These are phyloP conservation scores for Buathra laborator DNA, from an alignment of 2,888 invertebrate genomes.

Conservation along the genomic window DNA sequence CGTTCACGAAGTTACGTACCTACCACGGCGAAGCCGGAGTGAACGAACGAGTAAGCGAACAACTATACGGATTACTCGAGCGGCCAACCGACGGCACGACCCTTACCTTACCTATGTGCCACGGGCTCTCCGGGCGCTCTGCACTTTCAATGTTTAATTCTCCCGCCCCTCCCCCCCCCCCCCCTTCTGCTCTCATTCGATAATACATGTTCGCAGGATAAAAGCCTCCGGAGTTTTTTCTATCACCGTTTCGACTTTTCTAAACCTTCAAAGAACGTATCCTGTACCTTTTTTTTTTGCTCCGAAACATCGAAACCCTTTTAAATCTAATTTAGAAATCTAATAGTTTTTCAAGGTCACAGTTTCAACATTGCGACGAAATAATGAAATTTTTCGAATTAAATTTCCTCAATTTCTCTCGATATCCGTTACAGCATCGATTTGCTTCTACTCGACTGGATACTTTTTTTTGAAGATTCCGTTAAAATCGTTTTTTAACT, in stretches of 20 bases:
- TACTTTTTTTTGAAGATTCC: too few species aligned
- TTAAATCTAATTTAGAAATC: too few species aligned
- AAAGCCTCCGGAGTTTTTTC: neutral
- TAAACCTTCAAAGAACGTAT: constrained; percentile 25
- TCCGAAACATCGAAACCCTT: neutral
- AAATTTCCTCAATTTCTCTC: constrained; percentile 9
- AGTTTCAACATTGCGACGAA: neutral
- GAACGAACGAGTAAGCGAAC: constrained; percentile 31
- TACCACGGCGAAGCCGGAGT: constrained; percentile 31
- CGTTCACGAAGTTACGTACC: constrained; percentile 62
- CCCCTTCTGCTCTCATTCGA: neutral
- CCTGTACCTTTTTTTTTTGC: constrained; percentile 20
- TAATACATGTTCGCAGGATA: constrained; percentile 12
- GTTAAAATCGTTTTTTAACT: too few species aligned
- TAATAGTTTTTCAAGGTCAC: too few species aligned
- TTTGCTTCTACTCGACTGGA: neutral
- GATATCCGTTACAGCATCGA: neutral
- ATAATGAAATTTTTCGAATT: constrained; percentile 59
- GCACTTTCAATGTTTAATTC: constrained; percentile 30
- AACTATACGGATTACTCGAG: constrained; percentile 21
- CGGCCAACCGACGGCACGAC: constrained; percentile 11
- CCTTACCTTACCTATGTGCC: constrained; percentile 13
- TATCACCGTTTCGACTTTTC: neutral
- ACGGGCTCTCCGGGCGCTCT: constrained; percentile 9
- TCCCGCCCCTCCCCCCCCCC: neutral